Base-by-base conservation (phyloP, 2,113 vertebrate species). In the Lampris incognitus region DNA sequence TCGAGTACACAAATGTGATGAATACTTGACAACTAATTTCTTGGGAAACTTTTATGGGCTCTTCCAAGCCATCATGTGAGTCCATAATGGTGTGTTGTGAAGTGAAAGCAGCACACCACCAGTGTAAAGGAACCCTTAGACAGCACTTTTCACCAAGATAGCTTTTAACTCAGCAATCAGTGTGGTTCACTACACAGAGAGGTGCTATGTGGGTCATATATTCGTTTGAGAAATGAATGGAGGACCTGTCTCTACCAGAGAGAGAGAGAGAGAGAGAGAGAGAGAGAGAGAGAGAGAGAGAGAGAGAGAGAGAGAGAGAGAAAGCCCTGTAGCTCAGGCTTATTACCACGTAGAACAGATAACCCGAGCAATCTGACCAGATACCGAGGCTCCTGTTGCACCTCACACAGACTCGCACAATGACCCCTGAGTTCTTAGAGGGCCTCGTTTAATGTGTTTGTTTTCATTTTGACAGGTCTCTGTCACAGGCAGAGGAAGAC, bases 371-470 rank as follows among this genome's bases (percentile, higher is more conserved):
- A 89, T 89, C 88, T 87, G 61, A 71, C 72, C 83, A 76, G 87
- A 90, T 76, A 83, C 75, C 2, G 61, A 83, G 79, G 77, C 81
- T 87, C 88, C 87, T 79, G 66, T 72, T 64, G 65, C 69, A 69
- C 78, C 83, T 85, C 80, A 72, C 81, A 79, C 84, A 76, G 76
- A 55, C 82, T 84, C 3, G 79, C 78, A 76, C 81, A 71, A 87
- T 87, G 84, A 88, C 86, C 86, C 90, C 64, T 38, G 54, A 6
- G 76, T 78, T 88, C 88, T 94, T 91, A 91, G 87, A 94, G 91
- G 84, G 69, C 78, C 85, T 90, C 74, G 87, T 92, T 93, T 89
- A 83, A 92, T 85, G 71, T 90, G 89, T 92, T 93, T 93, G 91
- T 88, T 90, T 92, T 66, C 79, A 84, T 92, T 88, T 89, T 93